Evolutionary conservation across 2,113 vertebrate species (phyloP), one percentile per base, ranked within the genome.

Genomic region (Neodon shergylaensis): DNA sequence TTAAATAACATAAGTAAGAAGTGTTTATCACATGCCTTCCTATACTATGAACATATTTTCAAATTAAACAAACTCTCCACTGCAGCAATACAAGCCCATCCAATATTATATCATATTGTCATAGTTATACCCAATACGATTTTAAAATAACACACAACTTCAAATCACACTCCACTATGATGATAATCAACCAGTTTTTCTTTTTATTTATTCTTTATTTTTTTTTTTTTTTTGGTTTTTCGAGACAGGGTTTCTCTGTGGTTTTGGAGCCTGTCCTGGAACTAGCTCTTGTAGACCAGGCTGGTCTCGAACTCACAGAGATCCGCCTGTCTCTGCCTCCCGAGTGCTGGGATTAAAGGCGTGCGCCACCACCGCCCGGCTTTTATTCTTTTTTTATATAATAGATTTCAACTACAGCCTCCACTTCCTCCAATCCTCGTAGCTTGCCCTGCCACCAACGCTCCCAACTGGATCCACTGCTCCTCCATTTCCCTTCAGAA

Each of bases 41-140:
- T 73, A 63, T 33, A 70, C 73, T 72, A 77, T 47, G 84, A 61
- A 94, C 72, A 31, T 68, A 94, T 95, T 96, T 95, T 83, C 65
- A 94, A 95, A 79, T 73, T 84, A 92, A 95, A 79, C n/a, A 91
- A 93, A 86, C n/a, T 83, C 65, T 79, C 22, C 12, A n/a, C 47
- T 54, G 65, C 3, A 88, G 49, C 49, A 96, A 88, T 24, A 77
- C 8, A 94, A 76, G 21, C 0, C 63, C 61, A 95, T 91, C 72
- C 52, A 81, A 79, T 81, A 88, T 73, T 26, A 58, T 12, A 79
- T 47, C 61, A 54, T 78, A 19, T 85, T 87, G 74, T 73, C 94
- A 44, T 47, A 78, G 52, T 13, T 84, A 16, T 42, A 91, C 83
- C 89, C 74, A 93, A 85, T 82, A 88, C 44, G 26, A 74, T 81